These are phyloP conservation scores for Imbricaverruca yamaguchii DNA, from an alignment of 2,888 invertebrate species.

Conservation along the genomic window DNA sequence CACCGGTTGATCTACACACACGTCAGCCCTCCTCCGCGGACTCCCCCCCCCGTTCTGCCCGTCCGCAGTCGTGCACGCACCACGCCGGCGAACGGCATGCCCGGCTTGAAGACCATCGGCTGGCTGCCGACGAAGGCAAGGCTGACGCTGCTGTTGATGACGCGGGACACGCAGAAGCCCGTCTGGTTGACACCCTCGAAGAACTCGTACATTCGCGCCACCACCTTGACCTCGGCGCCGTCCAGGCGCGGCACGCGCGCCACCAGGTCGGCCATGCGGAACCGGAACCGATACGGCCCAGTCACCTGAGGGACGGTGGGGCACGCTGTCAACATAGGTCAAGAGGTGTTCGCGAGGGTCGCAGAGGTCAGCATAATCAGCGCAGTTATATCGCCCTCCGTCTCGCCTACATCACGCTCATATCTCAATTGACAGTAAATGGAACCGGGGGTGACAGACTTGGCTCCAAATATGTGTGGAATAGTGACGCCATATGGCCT, in stretches of 20 bases:
- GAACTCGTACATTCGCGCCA: slow-evolving; percentile 62
- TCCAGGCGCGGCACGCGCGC: slow-evolving; percentile 59
- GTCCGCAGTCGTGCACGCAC: slow-evolving; percentile 47
- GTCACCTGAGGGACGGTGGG: slow-evolving; percentile 56
- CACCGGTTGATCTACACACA: no score
- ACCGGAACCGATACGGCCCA: slow-evolving; percentile 78
- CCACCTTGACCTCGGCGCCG: slow-evolving; percentile 72
- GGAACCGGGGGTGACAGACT: no score
- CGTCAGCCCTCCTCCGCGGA: no score
- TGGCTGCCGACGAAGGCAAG: slow-evolving; percentile 79
- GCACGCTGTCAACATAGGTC: no score
- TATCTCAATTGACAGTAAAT: no score
- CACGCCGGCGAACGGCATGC: slow-evolving; percentile 81
- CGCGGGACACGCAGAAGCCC: slow-evolving; percentile 77
- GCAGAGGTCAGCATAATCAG: no score
- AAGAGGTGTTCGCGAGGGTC: no score
- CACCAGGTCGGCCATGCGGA: slow-evolving; percentile 67
- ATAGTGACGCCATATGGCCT: no score
- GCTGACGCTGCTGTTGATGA: slow-evolving; percentile 77
- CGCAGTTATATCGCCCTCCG: no score
- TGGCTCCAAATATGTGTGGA: no score
- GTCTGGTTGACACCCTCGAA: slow-evolving; percentile 76
- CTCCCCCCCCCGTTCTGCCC: no score
- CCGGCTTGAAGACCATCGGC: slow-evolving; percentile 90
- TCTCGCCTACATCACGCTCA: no score